phyloP scores from a whole-genome alignment of 2,113 vertebrate species.

The Myiopsitta monachus region DNA sequence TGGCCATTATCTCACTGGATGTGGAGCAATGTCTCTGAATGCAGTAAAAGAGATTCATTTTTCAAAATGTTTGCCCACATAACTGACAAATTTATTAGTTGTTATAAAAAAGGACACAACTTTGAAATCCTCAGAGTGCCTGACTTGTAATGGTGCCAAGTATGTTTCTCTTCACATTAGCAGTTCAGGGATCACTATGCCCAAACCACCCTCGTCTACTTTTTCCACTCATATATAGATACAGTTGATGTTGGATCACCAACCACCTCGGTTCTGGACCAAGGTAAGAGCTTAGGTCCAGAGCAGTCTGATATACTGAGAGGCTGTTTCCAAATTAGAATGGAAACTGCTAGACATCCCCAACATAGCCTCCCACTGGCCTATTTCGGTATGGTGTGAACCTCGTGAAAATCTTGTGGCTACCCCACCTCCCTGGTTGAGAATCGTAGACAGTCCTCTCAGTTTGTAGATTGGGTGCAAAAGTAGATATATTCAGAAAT shows the following conservation, averaged over 20 bases:
- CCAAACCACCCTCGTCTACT: background rate
- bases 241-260: background rate
- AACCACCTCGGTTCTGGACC: background rate
- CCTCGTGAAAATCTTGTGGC: background rate
- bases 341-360: background rate
- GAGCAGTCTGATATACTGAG: background rate
- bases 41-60: slow-evolving; percentile 62
- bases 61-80: slow-evolving; percentile 47
- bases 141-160: slow-evolving; percentile 24
- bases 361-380: background rate
- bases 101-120: slow-evolving; percentile 56
- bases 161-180: slow-evolving; percentile 38
- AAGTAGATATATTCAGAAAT: background rate
- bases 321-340: background rate
- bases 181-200: slow-evolving; percentile 9
- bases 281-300: background rate
- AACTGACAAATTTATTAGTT: slow-evolving; percentile 68
- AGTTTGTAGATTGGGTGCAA: background rate
- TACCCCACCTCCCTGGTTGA: background rate
- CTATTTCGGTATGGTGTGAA: background rate
- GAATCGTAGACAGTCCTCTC: background rate
- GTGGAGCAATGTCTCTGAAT: slow-evolving; percentile 35
- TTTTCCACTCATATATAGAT: background rate
- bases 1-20: slow-evolving; percentile 51
- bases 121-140: slow-evolving; percentile 37